phyloP scores from a whole-genome alignment of 2,113 vertebrate species.

The Catharus minimus region DNA sequence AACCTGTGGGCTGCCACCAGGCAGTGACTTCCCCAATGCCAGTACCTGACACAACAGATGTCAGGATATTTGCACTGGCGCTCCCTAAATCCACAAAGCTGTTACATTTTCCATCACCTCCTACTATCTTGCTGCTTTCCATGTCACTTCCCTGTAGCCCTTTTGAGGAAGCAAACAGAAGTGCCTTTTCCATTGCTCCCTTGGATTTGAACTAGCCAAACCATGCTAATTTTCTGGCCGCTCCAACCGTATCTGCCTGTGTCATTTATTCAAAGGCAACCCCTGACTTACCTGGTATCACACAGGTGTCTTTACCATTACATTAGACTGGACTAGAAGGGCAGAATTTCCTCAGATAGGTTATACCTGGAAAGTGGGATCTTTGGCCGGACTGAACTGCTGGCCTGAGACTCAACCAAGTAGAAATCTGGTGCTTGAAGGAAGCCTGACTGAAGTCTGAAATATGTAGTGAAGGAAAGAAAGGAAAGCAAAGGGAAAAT shows the following conservation, averaged over 20 bases:
- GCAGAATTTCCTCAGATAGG: background rate
- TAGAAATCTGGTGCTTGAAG: background rate
- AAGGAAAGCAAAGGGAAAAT: background rate
- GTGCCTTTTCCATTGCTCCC: background rate
- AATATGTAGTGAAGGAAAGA: fast-evolving
- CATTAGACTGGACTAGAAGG: background rate
- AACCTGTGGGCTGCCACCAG: fast-evolving
- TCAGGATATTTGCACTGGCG: background rate
- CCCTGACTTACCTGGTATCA: background rate
- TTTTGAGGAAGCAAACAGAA: background rate
- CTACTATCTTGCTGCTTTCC: background rate
- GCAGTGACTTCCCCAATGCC: background rate
- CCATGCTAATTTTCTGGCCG: background rate
- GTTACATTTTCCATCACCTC: background rate
- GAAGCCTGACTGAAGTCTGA: background rate
- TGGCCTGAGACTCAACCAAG: background rate
- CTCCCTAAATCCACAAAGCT: background rate
- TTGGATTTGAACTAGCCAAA: background rate
- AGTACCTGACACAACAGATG: background rate
- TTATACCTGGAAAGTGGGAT: background rate
- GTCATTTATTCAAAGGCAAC: background rate
- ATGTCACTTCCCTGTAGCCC: background rate
- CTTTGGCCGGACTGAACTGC: background rate
- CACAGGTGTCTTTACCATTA: background rate
- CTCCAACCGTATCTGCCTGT: background rate